phyloP scores from a whole-genome alignment of 2,113 vertebrate species.

The Notiomystis cincta region DNA sequence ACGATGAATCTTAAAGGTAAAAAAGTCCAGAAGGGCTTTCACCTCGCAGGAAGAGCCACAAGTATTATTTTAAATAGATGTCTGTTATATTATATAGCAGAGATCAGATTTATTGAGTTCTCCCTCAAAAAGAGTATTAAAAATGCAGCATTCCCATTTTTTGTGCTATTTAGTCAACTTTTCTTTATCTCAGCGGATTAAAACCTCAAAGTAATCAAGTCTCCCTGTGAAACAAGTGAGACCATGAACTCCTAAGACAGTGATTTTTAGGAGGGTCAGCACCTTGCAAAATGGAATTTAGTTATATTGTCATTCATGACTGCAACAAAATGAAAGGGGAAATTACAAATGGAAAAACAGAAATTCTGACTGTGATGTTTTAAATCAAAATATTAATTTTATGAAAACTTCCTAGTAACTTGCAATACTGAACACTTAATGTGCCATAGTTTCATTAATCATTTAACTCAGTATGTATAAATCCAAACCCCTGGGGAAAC shows the following conservation, averaged over 20 bases:
- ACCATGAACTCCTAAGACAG: background rate
- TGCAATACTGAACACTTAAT: background rate
- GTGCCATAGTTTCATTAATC: conserved; percentile 28
- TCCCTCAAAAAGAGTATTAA: background rate
- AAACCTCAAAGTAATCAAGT: background rate
- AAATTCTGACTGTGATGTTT: background rate
- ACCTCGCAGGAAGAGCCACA: background rate
- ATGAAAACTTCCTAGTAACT: conserved; percentile 12
- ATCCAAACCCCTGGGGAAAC: conserved; percentile 2
- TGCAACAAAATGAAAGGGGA: background rate
- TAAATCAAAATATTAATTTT: conserved; percentile 3
- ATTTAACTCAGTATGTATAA: conserved; percentile 44
- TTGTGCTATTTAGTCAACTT: background rate
- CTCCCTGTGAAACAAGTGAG: background rate
- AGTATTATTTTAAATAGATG: background rate
- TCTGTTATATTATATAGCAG: background rate
- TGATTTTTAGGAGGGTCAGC: background rate
- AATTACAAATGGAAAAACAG: conserved; percentile 17
- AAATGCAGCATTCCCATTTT: background rate
- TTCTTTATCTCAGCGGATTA: background rate
- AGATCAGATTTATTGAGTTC: background rate
- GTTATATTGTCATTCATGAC: background rate
- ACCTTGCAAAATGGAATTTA: background rate
- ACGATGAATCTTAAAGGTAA: background rate
- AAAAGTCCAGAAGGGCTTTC: background rate